Base-by-base conservation (phyloP, 2,888 invertebrate genomes). In the Torymus texanus region DNA sequence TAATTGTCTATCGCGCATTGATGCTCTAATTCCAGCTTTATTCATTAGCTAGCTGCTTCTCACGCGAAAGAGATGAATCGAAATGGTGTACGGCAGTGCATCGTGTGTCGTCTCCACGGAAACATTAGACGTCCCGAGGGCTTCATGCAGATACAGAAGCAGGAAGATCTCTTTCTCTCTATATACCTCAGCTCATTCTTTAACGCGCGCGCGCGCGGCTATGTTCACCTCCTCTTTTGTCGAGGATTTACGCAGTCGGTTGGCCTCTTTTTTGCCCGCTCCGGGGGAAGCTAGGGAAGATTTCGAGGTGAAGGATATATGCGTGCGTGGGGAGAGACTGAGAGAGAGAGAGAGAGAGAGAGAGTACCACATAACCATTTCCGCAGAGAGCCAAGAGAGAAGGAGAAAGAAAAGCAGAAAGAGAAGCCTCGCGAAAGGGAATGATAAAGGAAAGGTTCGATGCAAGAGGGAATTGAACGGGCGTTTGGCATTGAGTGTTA, bases 31-130 rank as follows among this genome's bases (percentile, higher is more conserved):
- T 66, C 80, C 81, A 83, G 87, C 87, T 88, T 88, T 87, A 88
- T 88, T 88, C 88, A 87, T 87, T 83, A 85, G 85, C 18, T 21
- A 41, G 2, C 12, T 66, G 65, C 75, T 71, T 41, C 84, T 85
- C 84, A 82, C 84, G 84, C 82, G 82, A 77, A 62, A 55, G 14
- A 29, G 29, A 14, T 61, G 72, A 29, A 68, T 68, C 53, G n/a
- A 18, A 61, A 61, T 73, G 8, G 41, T 8, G 8, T 55, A 1
- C 18, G 55, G 2, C 18, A 41, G 18, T 18, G 41, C 59, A 55
- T 41, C 55, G n/a, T n/a, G n/a, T n/a, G 11, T 8, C 65, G 11
- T 10, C 65, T 55, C 41, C 14, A n/a, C 21, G 55, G n/a, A 21
- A 67, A 53, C 41, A 67, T 24, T 21, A 14, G 50, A 58, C 50